Evolutionary conservation across 1,140 invertebrate genomes (phyloP), one percentile per base, ranked within the genome.

Genomic region (Asbolus verrucosus): DNA sequence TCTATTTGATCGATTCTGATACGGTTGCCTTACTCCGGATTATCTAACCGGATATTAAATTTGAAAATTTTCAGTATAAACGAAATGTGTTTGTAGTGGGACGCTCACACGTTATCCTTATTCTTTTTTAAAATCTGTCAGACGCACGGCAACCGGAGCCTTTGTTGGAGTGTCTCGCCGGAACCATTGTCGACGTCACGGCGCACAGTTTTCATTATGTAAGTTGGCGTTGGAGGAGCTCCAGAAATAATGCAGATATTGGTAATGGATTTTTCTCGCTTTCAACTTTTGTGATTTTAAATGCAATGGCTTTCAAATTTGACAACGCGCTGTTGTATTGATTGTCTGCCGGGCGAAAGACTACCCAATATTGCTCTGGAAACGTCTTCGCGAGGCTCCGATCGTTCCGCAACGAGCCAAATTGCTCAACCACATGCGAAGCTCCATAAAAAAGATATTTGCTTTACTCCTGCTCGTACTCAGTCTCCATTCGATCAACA

Each of bases 181-280:
- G 65, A 62, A 59, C 73, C 63, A 77, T 78, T 78, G 75, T 78
- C 59, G 71, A 73, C 73, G 71, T 71, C 74, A 73, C 50, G 69
- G 65, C 72, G 63, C 67, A 41, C 65, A 43, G 65, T 72, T 73
- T 78, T 78, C 77, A 78, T 78, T 78, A 78, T 78, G 69, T 75
- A 77, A 78, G 75, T 77, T 76, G 77, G 71, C 74, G 74, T 69
- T 73, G 75, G 71, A 76, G 75, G 69, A 77, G 73, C 71, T 75
- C 65, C 69, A 78, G 71, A 77, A 78, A 77, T 78, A 78, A 78
- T 77, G 77, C 77, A 77, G 77, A 78, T 78, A 78, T 78, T 78
- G 77, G 71, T 77, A 77, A 77, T 77, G 76, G 76, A 77, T 77
- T 77, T 72, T 76, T 70, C 71, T 46, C 65, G 73, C 74, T 75